Evolutionary conservation across 2,888 invertebrate genomes (phyloP), one percentile per base, ranked within the genome.

Genomic region (Diabrotica balteata): DNA sequence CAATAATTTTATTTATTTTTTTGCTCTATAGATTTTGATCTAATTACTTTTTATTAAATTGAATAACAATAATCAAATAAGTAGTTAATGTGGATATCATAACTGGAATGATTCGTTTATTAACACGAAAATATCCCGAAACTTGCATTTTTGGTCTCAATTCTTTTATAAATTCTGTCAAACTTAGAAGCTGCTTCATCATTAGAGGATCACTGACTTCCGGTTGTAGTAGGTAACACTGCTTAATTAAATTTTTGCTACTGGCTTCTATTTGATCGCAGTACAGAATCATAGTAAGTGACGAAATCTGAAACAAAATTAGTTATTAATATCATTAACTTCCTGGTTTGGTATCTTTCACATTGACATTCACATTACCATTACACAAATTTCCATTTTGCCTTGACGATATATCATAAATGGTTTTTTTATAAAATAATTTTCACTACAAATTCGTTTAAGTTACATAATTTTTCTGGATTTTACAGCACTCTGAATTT

Each of bases 11-110:
- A 32, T 1, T 17, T 17, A n/a, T 17, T 2, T 32, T 32, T 32
- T 2, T 32, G 5, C 2, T 32, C 32, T 32, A 32, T 5, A 32
- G 32, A 32, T 32, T 32, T 32, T 32, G 5, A 32, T 32, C 32
- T 32, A 32, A 32, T 32, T 54, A 54, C 10, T 54, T 54, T 51
- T 63, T 63, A 63, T 63, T 55, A 50, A 63, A 63, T 43, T 63
- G 63, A 7, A 63, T 63, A 6, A 63, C 43, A 57, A 63, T 63
- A 45, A 63, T 63, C 51, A 63, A 50, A 22, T 63, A 63, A 42
- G 43, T 63, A 1, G 63, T 17, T 22, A 63, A 51, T 43, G 63
- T 63, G 2, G 63, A 63, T 50, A 63, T 57, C 51, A 63, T 57
- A 17, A 63, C 43, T 44, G 63, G 63, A 57, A 63, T 50, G n/a